Conservation (phyloP, 2,888 invertebrate species). For the Rotaria macrura region DNA sequence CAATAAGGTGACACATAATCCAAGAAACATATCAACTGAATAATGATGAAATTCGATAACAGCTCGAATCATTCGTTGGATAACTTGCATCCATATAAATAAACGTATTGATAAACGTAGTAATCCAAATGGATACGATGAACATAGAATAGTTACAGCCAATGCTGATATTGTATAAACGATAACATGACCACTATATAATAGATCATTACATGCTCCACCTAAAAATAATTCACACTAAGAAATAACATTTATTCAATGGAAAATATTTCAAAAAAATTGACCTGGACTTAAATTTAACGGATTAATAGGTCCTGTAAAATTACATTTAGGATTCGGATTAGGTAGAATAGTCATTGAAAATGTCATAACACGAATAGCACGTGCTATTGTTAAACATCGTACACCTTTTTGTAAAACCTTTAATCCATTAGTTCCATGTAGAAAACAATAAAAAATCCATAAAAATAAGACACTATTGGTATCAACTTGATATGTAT, state of each 20-base stretch:
- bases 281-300: not conserved
- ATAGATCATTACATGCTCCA: not conserved
- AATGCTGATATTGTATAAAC: conserved; percentile 6
- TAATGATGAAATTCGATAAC: not conserved
- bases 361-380: not conserved
- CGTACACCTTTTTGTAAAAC: not conserved
- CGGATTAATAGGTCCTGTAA: not conserved
- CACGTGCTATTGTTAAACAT: not conserved
- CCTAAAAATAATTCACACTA: not conserved
- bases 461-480: not conserved
- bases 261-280: not conserved
- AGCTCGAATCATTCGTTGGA: not conserved
- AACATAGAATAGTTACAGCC: not conserved
- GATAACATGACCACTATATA: not conserved
- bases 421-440: not conserved
- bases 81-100: not conserved
- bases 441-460: not conserved
- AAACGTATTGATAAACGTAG: not conserved
- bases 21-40: conserved; percentile 20
- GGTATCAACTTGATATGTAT: not conserved
- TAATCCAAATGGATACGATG: not conserved
- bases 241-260: not conserved
- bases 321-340: not conserved
- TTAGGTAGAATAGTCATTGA: not conserved
- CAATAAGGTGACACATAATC: conserved; percentile 4